phyloP scores from a whole-genome alignment of 2,888 invertebrate species.

The Amiota mariae region DNA sequence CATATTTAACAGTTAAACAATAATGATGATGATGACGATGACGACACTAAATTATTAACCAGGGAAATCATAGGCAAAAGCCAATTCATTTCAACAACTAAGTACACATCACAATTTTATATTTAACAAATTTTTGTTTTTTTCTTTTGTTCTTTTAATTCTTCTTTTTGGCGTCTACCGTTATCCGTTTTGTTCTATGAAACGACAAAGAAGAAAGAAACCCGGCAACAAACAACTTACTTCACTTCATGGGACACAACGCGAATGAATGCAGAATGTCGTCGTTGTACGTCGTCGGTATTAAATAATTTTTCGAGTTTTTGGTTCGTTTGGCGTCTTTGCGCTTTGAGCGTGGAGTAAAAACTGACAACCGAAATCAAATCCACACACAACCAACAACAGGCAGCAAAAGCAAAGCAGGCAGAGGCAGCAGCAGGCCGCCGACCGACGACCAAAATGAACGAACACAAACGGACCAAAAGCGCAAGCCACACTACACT shows the following conservation, averaged over 20 bases:
- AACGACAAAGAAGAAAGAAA: not conserved
- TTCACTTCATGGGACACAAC: constrained; percentile 58
- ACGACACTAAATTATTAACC: too few species aligned
- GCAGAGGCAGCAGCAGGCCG: constrained; percentile 7
- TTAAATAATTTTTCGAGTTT: too few species aligned
- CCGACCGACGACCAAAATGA: not conserved
- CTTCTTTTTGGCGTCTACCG: not conserved
- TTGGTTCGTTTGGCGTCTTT: constrained; percentile 35
- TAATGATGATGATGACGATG: not conserved
- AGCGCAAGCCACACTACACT: too few species aligned
- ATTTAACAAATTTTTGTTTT: constrained; percentile 41
- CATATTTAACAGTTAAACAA: constrained; percentile 4
- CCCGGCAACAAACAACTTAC: constrained; percentile 43
- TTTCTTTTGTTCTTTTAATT: constrained; percentile 47
- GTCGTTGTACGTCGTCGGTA: too few species aligned
- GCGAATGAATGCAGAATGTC: constrained; percentile 53
- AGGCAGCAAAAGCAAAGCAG: not conserved
- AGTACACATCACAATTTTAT: not conserved
- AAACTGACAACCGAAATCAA: not conserved
- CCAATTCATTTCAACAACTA: not conserved
- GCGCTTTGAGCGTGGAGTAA: constrained; percentile 36
- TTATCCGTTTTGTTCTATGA: not conserved
- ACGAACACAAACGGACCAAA: too few species aligned
- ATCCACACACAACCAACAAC: constrained; percentile 37
- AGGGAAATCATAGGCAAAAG: too few species aligned